These are phyloP conservation scores for Philotrypesis tridentata DNA, from an alignment of 1,140 invertebrate genomes.

Conservation along the genomic window DNA sequence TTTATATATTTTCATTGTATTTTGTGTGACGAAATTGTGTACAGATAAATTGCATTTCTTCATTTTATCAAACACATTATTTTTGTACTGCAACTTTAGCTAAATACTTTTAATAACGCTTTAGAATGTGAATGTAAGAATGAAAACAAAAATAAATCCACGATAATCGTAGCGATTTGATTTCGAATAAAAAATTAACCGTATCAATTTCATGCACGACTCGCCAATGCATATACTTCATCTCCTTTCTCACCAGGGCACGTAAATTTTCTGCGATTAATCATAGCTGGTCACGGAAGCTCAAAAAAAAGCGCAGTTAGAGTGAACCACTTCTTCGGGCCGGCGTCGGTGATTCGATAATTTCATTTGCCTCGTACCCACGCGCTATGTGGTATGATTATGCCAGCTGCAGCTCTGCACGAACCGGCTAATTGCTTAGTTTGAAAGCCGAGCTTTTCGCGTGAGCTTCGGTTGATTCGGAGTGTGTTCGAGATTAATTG, in stretches of 20 bases:
- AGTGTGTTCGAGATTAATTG: not conserved
- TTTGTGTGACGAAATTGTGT: too few relatives aligned
- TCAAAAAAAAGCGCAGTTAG: not conserved
- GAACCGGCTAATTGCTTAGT: not conserved
- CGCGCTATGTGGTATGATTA: not conserved
- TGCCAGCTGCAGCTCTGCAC: not conserved
- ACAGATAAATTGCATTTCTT: too few relatives aligned
- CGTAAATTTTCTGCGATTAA: conserved; percentile 16
- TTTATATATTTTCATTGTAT: too few relatives aligned
- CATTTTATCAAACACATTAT: too few relatives aligned
- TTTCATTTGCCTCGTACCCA: not conserved
- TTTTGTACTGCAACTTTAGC: too few relatives aligned
- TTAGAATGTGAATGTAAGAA: too few relatives aligned
- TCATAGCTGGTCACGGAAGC: not conserved
- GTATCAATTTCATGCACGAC: not conserved
- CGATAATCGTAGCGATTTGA: not conserved
- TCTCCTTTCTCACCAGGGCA: not conserved
- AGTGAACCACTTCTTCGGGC: not conserved
- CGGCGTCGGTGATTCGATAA: not conserved
- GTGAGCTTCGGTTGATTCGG: not conserved
- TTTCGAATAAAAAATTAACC: not conserved
- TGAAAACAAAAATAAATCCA: not conserved
- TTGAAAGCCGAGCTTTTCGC: not conserved
- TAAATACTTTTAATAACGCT: too few relatives aligned
- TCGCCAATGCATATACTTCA: not conserved